Conservation (phyloP, 2,888 invertebrate species). For the Eucera pruinosa region DNA sequence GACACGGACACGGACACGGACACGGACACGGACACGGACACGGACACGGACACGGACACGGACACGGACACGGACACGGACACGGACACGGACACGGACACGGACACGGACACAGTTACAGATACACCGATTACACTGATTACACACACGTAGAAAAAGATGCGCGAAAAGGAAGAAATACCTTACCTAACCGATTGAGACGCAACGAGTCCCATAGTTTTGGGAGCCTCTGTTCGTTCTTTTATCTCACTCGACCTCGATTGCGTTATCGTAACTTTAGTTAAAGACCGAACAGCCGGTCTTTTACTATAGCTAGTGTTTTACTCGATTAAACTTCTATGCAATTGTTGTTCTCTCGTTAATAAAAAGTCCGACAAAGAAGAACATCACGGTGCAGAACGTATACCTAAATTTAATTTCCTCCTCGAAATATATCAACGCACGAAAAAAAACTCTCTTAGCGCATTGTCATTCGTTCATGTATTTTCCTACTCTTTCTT, state of each 20-base stretch:
- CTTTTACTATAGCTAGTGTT: slow-evolving; percentile 74
- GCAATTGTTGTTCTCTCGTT: slow-evolving; percentile 75
- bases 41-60: neutral
- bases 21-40: too few relatives aligned
- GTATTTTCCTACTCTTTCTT: slow-evolving; percentile 19
- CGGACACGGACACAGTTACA: neutral
- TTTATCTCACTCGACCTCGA: slow-evolving; percentile 13
- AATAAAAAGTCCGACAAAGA: slow-evolving; percentile 72
- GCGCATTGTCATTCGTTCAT: slow-evolving; percentile 48
- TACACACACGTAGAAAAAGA: too few relatives aligned
- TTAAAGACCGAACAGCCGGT: slow-evolving; percentile 59
- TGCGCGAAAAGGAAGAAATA: too few relatives aligned
- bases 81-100: neutral
- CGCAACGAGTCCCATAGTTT: too few relatives aligned
- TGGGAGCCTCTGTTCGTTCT: slow-evolving; percentile 25
- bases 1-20: too few relatives aligned
- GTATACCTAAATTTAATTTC: slow-evolving; percentile 62
- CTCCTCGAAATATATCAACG: slow-evolving; percentile 44
- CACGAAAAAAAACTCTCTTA: slow-evolving; percentile 28
- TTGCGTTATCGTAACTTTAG: slow-evolving; percentile 61
- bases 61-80: neutral
- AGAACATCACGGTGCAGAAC: slow-evolving; percentile 51
- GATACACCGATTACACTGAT: too few relatives aligned
- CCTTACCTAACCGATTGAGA: too few relatives aligned
- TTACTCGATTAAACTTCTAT: slow-evolving; percentile 71